phyloP scores from a whole-genome alignment of 1,140 invertebrate genomes.

The Lasioglossum albipes region DNA sequence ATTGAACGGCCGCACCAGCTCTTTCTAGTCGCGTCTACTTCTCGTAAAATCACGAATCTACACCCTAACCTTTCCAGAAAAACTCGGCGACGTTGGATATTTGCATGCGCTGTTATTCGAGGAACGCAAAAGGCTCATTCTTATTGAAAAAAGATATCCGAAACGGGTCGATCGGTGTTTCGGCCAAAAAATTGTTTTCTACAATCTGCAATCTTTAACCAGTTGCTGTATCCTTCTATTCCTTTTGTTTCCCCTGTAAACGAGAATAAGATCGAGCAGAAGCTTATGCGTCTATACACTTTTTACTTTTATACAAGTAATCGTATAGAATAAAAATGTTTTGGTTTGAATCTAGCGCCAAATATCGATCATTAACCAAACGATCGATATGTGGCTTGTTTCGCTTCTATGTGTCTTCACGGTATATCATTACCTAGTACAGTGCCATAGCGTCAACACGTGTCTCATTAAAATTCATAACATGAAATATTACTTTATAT shows the following conservation, averaged over 20 bases:
- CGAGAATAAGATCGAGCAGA: too few relatives aligned
- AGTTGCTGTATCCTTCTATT: not conserved
- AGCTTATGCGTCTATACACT: too few relatives aligned
- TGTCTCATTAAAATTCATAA: too few relatives aligned
- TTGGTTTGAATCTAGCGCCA: too few relatives aligned
- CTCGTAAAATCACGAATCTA: constrained; percentile 18
- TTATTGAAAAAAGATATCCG: not conserved
- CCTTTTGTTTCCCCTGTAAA: not conserved
- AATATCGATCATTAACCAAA: too few relatives aligned
- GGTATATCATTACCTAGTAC: too few relatives aligned
- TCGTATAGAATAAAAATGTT: too few relatives aligned
- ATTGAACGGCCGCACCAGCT: constrained; percentile 11
- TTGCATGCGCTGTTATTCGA: not conserved
- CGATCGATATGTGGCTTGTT: too few relatives aligned
- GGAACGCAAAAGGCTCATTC: not conserved
- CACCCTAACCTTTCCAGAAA: not conserved
- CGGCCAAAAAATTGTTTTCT: not conserved
- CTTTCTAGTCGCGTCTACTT: constrained; percentile 13
- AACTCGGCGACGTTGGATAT: not conserved
- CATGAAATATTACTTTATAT: too few relatives aligned
- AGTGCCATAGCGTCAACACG: too few relatives aligned
- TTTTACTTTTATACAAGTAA: too few relatives aligned
- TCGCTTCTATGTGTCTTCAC: too few relatives aligned
- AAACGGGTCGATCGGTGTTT: not conserved
- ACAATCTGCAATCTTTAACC: not conserved